These are phyloP conservation scores for Malurus melanocephalus DNA, from an alignment of 2,113 vertebrate genomes.

Conservation along the genomic window DNA sequence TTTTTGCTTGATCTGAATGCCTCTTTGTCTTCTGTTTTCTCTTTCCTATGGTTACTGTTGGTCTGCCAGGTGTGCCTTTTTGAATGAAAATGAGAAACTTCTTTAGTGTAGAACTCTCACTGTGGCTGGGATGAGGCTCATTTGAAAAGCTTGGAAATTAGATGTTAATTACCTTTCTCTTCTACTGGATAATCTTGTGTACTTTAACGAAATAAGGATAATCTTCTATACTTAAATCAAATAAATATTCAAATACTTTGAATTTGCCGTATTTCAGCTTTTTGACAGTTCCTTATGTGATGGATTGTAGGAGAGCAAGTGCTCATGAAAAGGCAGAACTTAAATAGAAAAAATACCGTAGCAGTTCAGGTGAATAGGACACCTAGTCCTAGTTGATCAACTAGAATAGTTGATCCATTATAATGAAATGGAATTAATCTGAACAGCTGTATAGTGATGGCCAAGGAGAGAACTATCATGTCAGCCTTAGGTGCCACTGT, in stretches of 20 bases:
- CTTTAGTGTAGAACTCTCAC: conserved; percentile 46
- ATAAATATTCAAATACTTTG: conserved; percentile 64
- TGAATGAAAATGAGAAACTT: conserved; percentile 63
- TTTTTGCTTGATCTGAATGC: conserved; percentile 34
- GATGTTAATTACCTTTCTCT: conserved; percentile 66
- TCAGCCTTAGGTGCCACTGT: neutral
- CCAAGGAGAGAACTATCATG: neutral
- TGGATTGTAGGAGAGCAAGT: conserved; percentile 29
- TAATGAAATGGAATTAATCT: neutral
- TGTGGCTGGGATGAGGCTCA: conserved; percentile 26
- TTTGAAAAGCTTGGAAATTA: conserved; percentile 58
- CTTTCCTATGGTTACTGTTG: neutral
- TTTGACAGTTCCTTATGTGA: conserved; percentile 18
- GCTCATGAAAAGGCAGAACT: conserved; percentile 3
- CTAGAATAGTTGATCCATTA: neutral
- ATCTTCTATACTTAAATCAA: conserved; percentile 60
- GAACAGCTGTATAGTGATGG: neutral
- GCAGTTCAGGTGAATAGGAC: conserved; percentile 4
- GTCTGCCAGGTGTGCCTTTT: conserved; percentile 67
- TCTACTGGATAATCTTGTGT: conserved; percentile 57
- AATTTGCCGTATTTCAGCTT: conserved; percentile 36
- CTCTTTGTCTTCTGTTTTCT: conserved; percentile 33
- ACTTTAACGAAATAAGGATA: conserved; percentile 45
- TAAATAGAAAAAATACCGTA: neutral
- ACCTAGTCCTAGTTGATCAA: no score